Conservation (phyloP, 2,888 invertebrate genomes). For the Pterostichus madidus region DNA sequence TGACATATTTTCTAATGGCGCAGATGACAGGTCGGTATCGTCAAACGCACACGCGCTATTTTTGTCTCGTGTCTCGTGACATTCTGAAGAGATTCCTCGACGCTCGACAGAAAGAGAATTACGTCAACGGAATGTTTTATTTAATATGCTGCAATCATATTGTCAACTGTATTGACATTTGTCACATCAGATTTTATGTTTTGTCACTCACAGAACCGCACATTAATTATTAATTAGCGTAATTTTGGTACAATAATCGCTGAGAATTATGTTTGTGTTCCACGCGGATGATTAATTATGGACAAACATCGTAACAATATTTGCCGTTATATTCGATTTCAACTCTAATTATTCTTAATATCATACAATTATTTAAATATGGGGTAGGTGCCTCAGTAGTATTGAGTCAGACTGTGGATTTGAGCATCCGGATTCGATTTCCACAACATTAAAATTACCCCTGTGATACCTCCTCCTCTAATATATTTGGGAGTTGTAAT, state of each 20-base stretch:
- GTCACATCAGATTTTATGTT: conserved; percentile 32
- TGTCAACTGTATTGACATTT: conserved; percentile 56
- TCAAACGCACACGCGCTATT: conserved; percentile 45
- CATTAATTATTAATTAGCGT: conserved; percentile 54
- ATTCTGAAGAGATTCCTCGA: conserved; percentile 21
- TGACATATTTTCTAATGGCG: conserved; percentile 50
- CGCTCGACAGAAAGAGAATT: conserved; percentile 14
- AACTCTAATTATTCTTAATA: too few relatives aligned
- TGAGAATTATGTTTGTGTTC: conserved; percentile 6
- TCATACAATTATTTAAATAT: too few relatives aligned
- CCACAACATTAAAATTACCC: too few relatives aligned
- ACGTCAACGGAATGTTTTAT: conserved; percentile 46
- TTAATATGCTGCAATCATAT: conserved; percentile 48
- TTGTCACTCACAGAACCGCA: conserved; percentile 17
- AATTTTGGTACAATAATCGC: conserved; percentile 27
- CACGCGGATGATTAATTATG: background rate
- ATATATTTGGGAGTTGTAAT: too few relatives aligned
- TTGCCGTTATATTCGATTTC: too few relatives aligned
- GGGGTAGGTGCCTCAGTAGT: too few relatives aligned
- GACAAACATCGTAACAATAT: too few relatives aligned
- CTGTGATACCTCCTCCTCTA: too few relatives aligned
- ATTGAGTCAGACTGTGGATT: too few relatives aligned
- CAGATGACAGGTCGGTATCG: conserved; percentile 47
- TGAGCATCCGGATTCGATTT: too few relatives aligned
- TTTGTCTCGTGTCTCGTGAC: conserved; percentile 43